These are phyloP conservation scores for Trachymyrmex cornetzi DNA, from an alignment of 1,140 invertebrate species.

Conservation along the genomic window DNA sequence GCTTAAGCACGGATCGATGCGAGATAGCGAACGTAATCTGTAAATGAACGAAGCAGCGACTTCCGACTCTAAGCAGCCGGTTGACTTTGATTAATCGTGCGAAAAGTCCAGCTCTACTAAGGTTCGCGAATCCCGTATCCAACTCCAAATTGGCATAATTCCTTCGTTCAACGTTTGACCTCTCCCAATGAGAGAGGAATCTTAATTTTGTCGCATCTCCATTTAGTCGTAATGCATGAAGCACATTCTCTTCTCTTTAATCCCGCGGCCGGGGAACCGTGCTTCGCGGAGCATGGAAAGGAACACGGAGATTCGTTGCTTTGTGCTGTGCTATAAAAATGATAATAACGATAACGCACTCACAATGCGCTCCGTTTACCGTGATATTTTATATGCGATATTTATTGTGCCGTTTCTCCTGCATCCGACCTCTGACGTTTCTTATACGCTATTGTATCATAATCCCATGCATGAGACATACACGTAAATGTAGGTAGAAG, in stretches of 20 bases:
- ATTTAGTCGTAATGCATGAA: constrained; percentile 22
- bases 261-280: not conserved
- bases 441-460: constrained; percentile 35
- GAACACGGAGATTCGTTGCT: constrained; percentile 35
- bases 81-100: constrained; percentile 58
- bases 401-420: constrained; percentile 34
- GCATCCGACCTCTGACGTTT: not conserved
- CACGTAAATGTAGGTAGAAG: not conserved
- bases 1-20: constrained; percentile 41
- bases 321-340: constrained; percentile 46
- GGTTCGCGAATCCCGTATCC: constrained; percentile 7
- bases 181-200: not conserved
- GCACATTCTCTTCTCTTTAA: constrained; percentile 36
- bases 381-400: constrained; percentile 47
- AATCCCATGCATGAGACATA: constrained; percentile 24
- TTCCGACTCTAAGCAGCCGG: constrained; percentile 38
- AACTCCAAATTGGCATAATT: constrained; percentile 51
- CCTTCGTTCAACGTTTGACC: constrained; percentile 23
- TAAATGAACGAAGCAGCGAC: constrained; percentile 57
- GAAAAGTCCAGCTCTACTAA: constrained; percentile 36
- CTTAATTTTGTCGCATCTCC: constrained; percentile 34
- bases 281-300: constrained; percentile 26
- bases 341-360: constrained; percentile 57
- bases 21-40: constrained; percentile 50
- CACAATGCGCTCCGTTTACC: not conserved